Evolutionary conservation across 1,140 invertebrate genomes (phyloP), one percentile per base, ranked within the genome.

Genomic region (Neodiprion lecontei): DNA sequence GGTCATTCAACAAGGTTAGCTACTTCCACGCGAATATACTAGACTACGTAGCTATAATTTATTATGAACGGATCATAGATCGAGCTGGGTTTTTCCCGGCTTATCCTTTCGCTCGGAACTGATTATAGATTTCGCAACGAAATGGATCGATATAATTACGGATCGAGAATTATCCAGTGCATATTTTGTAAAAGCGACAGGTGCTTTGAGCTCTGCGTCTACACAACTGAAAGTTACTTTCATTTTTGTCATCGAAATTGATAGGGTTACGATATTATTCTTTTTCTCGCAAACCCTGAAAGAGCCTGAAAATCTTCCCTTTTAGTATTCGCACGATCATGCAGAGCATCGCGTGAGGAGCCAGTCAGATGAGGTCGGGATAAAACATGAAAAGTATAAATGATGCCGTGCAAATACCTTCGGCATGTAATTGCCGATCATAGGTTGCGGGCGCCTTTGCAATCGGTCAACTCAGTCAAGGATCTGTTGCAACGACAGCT

Each of bases 381-480:
- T 61, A 61, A 61, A 61, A 14, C 53, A 61, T 14, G 9, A 14
- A 61, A 17, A 40, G 28, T 40, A 61, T 14, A 61, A 61, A 61
- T 14, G 9, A 40, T 40, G 2, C 2, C 28, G 28, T 5, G 28
- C 5, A 40, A 40, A 40, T 40, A 40, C 28, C 28, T 40, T 40
- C 28, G 5, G 28, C 28, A 40, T 61, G 3, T 17, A 61, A 61
- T 61, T 17, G n/a, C 7, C 53, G n/a, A 61, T 61, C 53, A 17
- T 14, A 4, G 53, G n/a, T 9, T 14, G 53, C 8, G 11, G 53
- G 9, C 53, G 11, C 83, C 87, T 85, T 87, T 85, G 82, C 81
- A 76, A 82, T 81, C 73, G 79, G 74, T 77, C 71, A 69, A 68
- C 69, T 48, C 53, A 79, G 82, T 86, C 84, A 86, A 88, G 83